A percentile compares a stretch with the other conserved stretches of the same genome.
Conservation (phyloP, 2,113 vertebrate species). For the Poeciliopsis turrubarensis region DNA sequence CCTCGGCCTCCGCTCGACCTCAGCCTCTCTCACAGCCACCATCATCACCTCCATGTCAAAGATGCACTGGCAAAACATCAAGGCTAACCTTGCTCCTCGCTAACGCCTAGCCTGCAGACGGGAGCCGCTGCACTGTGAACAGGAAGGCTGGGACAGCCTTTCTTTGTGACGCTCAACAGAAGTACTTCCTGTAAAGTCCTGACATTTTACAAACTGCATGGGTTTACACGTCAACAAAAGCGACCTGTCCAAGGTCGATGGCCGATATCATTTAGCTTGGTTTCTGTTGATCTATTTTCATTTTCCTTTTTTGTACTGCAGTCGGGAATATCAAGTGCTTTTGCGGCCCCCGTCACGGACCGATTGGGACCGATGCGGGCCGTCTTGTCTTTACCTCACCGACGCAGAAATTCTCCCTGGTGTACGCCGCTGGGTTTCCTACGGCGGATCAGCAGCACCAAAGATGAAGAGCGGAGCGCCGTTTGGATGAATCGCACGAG, state of each 20-base stretch:
- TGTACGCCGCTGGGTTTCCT: slow-evolving; percentile 27
- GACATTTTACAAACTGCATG: slow-evolving; percentile 26
- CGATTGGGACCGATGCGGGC: slow-evolving; percentile 28
- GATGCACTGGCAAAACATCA: slow-evolving; percentile 33
- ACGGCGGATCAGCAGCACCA: slow-evolving; percentile 51
- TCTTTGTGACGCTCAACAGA: slow-evolving; percentile 16
- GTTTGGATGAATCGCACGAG: slow-evolving; percentile 75
- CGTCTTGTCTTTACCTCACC: slow-evolving; percentile 37
- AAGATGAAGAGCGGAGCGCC: slow-evolving; percentile 59
- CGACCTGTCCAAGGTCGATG: slow-evolving; percentile 22
- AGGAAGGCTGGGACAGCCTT: slow-evolving; percentile 29
- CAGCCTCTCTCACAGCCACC: slow-evolving; percentile 35
- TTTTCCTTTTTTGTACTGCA: slow-evolving; percentile 38
- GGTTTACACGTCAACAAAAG: slow-evolving; percentile 39
- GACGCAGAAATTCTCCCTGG: slow-evolving; percentile 44
- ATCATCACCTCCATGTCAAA: slow-evolving; percentile 33
- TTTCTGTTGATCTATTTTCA: slow-evolving; percentile 26
- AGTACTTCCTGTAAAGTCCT: slow-evolving; percentile 26
- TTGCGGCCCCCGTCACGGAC: slow-evolving; percentile 60
- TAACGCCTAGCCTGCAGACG: slow-evolving; percentile 17
- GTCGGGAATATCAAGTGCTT: slow-evolving; percentile 57
- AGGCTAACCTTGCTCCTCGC: slow-evolving; percentile 14
- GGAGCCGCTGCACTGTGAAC: slow-evolving; percentile 30
- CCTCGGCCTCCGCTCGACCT: slow-evolving; percentile 32
- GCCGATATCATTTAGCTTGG: slow-evolving; percentile 46